These are phyloP conservation scores for Bucorvus abyssinicus DNA, from an alignment of 2,797 vertebrate genomes.

Conservation along the genomic window DNA sequence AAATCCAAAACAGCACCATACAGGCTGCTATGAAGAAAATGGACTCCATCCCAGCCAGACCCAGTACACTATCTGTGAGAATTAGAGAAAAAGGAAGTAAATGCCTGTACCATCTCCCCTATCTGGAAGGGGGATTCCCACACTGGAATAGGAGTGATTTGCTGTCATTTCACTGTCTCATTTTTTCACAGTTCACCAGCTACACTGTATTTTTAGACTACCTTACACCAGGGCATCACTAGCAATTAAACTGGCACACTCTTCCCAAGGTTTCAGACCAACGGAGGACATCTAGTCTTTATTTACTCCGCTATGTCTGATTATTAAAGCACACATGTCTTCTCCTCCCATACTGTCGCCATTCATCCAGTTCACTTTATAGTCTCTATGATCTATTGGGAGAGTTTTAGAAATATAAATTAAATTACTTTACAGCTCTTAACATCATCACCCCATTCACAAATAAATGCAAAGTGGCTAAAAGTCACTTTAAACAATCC, in stretches of 20 bases:
- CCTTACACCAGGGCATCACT: background rate
- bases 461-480: background rate
- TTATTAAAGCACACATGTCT: background rate
- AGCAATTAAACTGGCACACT: background rate
- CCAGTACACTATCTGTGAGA: background rate
- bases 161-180: background rate
- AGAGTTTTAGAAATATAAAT: slow-evolving; percentile 26
- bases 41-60: background rate
- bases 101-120: background rate
- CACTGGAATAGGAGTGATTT: background rate
- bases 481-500: slow-evolving; percentile 12
- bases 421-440: background rate
- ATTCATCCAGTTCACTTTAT: background rate
- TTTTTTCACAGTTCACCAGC: slow-evolving; percentile 2
- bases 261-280: slow-evolving; percentile 3
- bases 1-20: background rate
- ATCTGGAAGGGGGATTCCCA: background rate
- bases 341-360: background rate
- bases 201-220: background rate
- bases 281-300: background rate
- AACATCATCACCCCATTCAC: background rate
- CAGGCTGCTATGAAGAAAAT: background rate
- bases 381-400: background rate
- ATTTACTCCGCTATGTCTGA: background rate
- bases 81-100: background rate